Conservation (phyloP, 1,140 invertebrate species). For the Dendroctonus valens region DNA sequence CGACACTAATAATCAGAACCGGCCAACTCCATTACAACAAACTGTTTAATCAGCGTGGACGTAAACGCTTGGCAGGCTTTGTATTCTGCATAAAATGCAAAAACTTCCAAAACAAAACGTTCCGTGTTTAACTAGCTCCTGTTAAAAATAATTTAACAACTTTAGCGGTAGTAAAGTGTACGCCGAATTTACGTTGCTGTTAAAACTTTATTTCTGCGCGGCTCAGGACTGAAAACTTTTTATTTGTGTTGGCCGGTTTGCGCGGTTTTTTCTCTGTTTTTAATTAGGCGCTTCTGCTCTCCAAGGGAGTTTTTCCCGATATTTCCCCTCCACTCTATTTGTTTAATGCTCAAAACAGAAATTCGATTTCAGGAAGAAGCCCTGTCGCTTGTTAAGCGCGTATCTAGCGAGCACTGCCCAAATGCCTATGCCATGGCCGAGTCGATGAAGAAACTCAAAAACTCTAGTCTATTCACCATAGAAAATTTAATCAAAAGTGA, state of each 20-base stretch:
- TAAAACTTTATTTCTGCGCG: conserved; percentile 14
- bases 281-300: background rate
- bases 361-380: conserved; percentile 36
- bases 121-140: conserved; percentile 18
- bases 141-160: conserved; percentile 28
- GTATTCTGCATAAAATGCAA: conserved; percentile 14
- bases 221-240: conserved; percentile 1
- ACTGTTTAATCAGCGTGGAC: conserved; percentile 6
- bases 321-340: too few species aligned
- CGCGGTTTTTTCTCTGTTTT: background rate
- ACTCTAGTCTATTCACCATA: conserved; percentile 47
- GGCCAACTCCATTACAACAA: conserved; percentile 13
- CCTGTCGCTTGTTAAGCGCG: conserved; percentile 35
- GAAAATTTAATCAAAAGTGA: conserved; percentile 47
- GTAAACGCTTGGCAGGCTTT: background rate
- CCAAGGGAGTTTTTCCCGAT: too few species aligned
- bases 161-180: conserved; percentile 8
- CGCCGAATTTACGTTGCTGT: conserved; percentile 7
- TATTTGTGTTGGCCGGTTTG: conserved; percentile 11
- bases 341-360: too few species aligned
- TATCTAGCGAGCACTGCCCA: too few species aligned
- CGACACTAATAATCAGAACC: conserved; percentile 4
- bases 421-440: conserved; percentile 10
- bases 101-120: conserved; percentile 15
- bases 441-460: conserved; percentile 38